Base-by-base conservation (phyloP, 1,140 invertebrate species). In the Bicyclus anynana region DNA sequence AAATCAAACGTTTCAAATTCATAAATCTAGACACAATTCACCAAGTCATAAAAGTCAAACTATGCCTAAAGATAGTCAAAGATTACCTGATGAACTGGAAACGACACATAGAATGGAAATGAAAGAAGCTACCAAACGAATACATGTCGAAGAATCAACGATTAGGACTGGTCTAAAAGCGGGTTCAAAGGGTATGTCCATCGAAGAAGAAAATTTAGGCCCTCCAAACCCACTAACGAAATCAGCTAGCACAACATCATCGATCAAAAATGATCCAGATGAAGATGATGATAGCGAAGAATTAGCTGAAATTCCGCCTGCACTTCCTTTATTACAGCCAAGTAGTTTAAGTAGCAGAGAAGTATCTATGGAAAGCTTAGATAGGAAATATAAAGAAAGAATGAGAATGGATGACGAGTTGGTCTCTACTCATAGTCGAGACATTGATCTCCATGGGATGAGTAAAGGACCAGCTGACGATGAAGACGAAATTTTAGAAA, bases 1-100 rank as follows among this genome's bases (percentile, higher is more conserved):
- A 87, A 96, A 96, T 75, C 96, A 97, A 89, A 94, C 94, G 0
- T 92, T 93, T 6, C 94, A 95, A 84, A 94, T 96, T 48, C 92
- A 89, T 72, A 90, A 79, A 87, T 91, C 78, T 0, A 89, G 86
- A 67, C 79, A 89, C 44, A 87, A 73, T 52, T 84, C 83, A 40
- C 72, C 88, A 46, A 82, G 89, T 82, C 67, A 84, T 60, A 79
- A 88, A 73, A 44, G 69, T 53, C 81, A 55, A 77, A 69, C 53
- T 60, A 72, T 51, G 23, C 90, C 91, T 40, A 94, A 92, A 84
- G 92, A 94, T 60, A 58, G 90, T 0, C 90, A 89, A 44, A 94
- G 93, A 78, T 90, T 90, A 2, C 90, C 89, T 65, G 91, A 93
- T 13, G 92, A 92, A 69, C 67, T 77, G 10, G 89, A 90, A 51